A percentile compares a stretch with the other conserved stretches of the same genome.
Conservation (phyloP, 2,888 invertebrate species). For the Phragmatobia fuliginosa region DNA sequence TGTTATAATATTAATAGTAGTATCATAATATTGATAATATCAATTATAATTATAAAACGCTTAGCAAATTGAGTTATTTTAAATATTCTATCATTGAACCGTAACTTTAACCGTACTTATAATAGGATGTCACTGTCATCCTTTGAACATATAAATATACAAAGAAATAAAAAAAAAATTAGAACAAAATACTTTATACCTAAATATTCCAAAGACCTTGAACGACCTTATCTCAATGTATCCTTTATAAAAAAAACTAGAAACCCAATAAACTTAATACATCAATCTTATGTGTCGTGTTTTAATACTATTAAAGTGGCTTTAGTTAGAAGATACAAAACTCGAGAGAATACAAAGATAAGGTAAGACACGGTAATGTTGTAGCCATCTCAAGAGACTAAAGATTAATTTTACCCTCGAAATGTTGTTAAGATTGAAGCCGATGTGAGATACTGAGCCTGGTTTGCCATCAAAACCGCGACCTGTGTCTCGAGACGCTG, state of each 20-base stretch:
- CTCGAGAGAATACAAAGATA: conserved; percentile 11
- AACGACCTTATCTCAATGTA: neutral
- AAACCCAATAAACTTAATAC: neutral
- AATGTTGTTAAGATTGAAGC: conserved; percentile 55
- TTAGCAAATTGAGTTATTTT: too few species aligned
- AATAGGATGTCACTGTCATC: neutral
- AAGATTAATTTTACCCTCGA: conserved; percentile 60
- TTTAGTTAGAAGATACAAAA: neutral
- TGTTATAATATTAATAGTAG: too few species aligned
- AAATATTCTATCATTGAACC: too few species aligned
- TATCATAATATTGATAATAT: too few species aligned
- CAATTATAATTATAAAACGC: too few species aligned
- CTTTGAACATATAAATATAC: neutral
- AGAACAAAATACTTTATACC: neutral
- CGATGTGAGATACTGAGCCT: conserved; percentile 34
- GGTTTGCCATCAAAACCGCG: conserved; percentile 36
- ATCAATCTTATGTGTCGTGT: neutral
- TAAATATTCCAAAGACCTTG: neutral
- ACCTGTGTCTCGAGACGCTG: conserved; percentile 13
- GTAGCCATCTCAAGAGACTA: conserved; percentile 42
- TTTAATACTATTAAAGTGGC: conserved; percentile 2
- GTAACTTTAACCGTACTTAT: too few species aligned
- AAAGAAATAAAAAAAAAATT: neutral
- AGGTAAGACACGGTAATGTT: conserved; percentile 29
- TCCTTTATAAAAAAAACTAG: neutral